Base-by-base conservation (phyloP, 2,888 invertebrate species). In the Aricia artaxerxes region DNA sequence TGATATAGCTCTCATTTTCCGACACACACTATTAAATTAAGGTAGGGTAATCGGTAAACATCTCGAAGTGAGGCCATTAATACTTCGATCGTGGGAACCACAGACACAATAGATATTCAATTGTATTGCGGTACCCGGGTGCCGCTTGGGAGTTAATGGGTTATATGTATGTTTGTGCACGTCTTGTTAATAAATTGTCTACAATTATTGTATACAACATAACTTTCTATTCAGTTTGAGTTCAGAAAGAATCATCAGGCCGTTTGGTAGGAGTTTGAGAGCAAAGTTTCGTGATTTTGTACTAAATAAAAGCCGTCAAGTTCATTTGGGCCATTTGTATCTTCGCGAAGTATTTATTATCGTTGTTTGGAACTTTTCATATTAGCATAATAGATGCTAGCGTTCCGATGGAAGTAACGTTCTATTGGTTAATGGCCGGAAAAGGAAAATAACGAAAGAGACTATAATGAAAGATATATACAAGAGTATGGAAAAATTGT, bases 361-460 rank as follows among this genome's bases (percentile, higher is more conserved):
- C 69, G 35, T 69, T 69, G 69, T 69, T 69, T 35, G 13, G 11
- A 69, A 69, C 57, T 82, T 81, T 81, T 81, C 79, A 80, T 82
- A 82, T 81, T 81, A 78, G 78, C 79, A 81, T 80, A 80, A 81
- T 79, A 80, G 80, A 81, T 77, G 80, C 57, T 69, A 31, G 69
- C 35, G 11, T 69, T 69, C 9, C 13, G 5, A 13, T 69, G 35
- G 4, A 69, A 35, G 16, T 38, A 13, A 69, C 11, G 31, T 69
- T 69, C 69, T 9, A 24, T n/a, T 31, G 64, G 31, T 24, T 61
- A 9, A 64, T 31, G 11, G 1, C 4, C 1, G 9, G 9, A 61
- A 61, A 61, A n/a, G 24, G 24, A 11, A 64, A 64, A 64, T 38
- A 5, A 61, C n/a, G 61, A 61, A 24, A 61, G 13, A 0, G 16